Percentiles rank a stretch among this genome's conserved stretches.
Evolutionary conservation across 2,797 vertebrate species (phyloP).

Genomic region (Loriculus beryllinus): DNA sequence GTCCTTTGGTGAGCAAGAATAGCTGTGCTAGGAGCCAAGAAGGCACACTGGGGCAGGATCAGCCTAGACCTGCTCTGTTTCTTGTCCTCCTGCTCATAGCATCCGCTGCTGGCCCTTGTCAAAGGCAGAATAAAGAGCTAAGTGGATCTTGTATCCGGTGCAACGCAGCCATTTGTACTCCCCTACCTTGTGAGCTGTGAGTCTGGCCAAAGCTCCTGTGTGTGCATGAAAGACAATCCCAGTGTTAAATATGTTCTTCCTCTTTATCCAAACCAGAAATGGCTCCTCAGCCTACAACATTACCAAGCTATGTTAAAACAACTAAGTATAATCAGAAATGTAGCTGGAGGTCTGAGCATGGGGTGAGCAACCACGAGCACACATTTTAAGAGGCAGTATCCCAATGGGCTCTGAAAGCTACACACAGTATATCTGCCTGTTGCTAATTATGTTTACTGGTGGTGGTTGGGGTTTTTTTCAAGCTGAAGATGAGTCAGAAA

Average conservation of each 20-base stretch:
- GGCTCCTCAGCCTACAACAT: neutral
- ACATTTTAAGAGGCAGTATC: constrained; percentile 14
- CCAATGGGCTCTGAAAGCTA: constrained; percentile 8
- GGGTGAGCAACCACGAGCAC: neutral
- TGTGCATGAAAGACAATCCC: neutral
- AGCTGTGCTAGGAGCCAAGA: neutral
- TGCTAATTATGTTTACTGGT: constrained; percentile 72
- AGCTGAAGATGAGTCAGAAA: constrained; percentile 70
- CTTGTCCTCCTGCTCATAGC: neutral
- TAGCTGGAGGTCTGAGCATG: neutral
- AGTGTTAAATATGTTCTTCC: neutral
- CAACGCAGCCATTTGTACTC: neutral
- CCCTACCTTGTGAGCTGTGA: neutral
- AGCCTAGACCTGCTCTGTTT: neutral
- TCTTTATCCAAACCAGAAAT: constrained; percentile 11
- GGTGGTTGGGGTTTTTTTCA: neutral
- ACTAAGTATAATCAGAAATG: neutral
- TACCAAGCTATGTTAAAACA: constrained; percentile 12
- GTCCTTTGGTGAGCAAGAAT: neutral
- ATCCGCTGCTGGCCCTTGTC: neutral
- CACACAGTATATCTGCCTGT: constrained; percentile 45
- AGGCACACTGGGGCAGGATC: neutral
- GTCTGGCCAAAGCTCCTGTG: neutral
- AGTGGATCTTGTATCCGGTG: neutral
- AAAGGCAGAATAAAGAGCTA: neutral